Evolutionary conservation across 2,888 invertebrate genomes (phyloP).

Genomic region (Drosophila robusta): DNA sequence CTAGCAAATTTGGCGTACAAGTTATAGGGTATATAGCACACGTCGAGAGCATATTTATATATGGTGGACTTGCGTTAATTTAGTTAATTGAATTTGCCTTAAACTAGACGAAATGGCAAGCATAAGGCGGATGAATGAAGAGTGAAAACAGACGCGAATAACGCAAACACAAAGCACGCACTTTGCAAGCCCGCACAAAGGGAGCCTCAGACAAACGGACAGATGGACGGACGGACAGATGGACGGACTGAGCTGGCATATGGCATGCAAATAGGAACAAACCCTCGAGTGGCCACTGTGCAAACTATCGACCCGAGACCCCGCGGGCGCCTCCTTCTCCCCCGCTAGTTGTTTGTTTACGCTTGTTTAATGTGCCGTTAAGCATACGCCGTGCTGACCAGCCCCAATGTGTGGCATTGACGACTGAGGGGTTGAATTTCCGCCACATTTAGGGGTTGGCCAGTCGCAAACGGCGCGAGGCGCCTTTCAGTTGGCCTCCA

Average conservation of each 20-base stretch:
- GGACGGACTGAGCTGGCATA: constrained; percentile 15
- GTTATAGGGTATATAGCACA: background rate
- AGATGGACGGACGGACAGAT: constrained; percentile 8
- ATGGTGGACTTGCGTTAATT: constrained; percentile 32
- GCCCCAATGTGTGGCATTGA: constrained; percentile 48
- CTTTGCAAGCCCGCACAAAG: constrained; percentile 48
- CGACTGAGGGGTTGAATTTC: constrained; percentile 54
- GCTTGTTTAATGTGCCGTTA: constrained; percentile 44
- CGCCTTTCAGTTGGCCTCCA: constrained; percentile 34
- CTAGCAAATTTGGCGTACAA: too few relatives aligned
- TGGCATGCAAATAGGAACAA: constrained; percentile 43
- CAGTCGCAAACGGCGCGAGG: background rate
- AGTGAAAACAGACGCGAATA: constrained; percentile 38
- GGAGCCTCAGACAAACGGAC: constrained; percentile 18
- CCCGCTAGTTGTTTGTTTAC: constrained; percentile 48
- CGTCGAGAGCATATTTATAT: background rate
- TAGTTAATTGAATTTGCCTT: constrained; percentile 52
- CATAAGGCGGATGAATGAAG: constrained; percentile 24
- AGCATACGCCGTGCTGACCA: constrained; percentile 58
- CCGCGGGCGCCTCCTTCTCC: constrained; percentile 1
- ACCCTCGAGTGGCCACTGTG: constrained; percentile 16
- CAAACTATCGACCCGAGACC: constrained; percentile 52
- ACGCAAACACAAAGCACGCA: constrained; percentile 41
- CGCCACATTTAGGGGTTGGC: constrained; percentile 46
- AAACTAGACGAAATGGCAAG: constrained; percentile 27